phyloP scores from a whole-genome alignment of 2,888 invertebrate genomes.

The Anoplius nigerrimus region DNA sequence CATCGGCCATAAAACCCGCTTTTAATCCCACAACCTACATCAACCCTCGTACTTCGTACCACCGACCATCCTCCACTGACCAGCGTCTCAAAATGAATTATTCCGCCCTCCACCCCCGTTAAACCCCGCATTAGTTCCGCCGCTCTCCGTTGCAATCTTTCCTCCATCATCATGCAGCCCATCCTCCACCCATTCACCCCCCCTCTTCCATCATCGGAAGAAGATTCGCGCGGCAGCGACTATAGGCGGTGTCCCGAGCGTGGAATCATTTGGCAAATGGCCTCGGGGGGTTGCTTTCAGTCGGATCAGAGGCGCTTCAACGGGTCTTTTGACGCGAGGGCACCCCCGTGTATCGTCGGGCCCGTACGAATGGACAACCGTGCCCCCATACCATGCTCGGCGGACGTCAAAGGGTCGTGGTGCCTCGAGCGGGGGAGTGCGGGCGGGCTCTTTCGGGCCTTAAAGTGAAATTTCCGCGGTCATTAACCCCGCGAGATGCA shows the following conservation, averaged over 20 bases:
- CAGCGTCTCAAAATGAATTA: no score
- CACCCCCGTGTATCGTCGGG: neutral
- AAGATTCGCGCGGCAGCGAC: no score
- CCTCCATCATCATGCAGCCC: no score
- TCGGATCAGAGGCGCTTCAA: conserved; percentile 44
- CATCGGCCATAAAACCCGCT: no score
- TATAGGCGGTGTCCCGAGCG: conserved; percentile 16
- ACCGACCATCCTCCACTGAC: no score
- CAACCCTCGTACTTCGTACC: no score
- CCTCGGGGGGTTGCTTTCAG: conserved; percentile 50
- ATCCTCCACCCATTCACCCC: no score
- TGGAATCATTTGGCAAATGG: conserved; percentile 64
- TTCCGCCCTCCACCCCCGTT: no score
- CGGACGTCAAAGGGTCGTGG: neutral
- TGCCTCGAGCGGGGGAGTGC: neutral
- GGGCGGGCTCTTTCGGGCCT: neutral
- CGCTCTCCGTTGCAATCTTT: no score
- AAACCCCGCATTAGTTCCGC: no score
- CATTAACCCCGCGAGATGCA: conserved; percentile 19
- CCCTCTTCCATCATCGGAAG: no score
- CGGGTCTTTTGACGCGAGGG: conserved; percentile 44
- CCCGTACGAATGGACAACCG: conserved; percentile 23
- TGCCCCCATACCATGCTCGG: conserved; percentile 37
- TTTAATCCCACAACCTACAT: no score
- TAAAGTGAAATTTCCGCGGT: conserved; percentile 31